phyloP scores from a whole-genome alignment of 2,888 invertebrate genomes.

The Zygogramma bicolorata region DNA sequence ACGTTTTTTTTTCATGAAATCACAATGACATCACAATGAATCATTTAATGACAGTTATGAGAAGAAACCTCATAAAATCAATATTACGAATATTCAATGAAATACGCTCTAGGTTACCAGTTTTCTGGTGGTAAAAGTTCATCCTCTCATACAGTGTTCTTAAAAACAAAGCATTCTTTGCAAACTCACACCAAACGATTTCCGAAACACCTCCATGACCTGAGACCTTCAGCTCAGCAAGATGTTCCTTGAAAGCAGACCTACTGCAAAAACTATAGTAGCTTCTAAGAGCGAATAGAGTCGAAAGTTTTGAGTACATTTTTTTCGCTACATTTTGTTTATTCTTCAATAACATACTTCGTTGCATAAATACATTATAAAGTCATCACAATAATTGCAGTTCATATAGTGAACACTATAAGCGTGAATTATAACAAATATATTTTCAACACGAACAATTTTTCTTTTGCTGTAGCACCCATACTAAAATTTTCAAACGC shows the following conservation, averaged over 20 bases:
- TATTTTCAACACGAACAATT: conserved; percentile 62
- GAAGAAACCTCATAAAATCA: too few species aligned
- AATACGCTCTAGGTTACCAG: background rate
- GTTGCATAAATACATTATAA: conserved; percentile 63
- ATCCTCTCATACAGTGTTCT: background rate
- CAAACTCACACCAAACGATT: background rate
- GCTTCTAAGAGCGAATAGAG: conserved; percentile 53
- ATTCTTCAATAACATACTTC: conserved; percentile 53
- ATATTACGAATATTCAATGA: too few species aligned
- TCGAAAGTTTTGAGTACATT: conserved; percentile 49
- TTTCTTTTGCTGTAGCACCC: conserved; percentile 62
- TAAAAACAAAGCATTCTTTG: background rate
- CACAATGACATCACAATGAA: too few species aligned
- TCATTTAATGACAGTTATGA: too few species aligned
- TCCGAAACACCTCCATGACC: conserved; percentile 24
- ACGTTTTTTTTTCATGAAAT: too few species aligned
- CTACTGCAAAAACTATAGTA: conserved; percentile 33
- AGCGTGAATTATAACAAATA: conserved; percentile 63
- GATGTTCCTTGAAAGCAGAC: conserved; percentile 18
- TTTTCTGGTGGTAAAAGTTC: background rate
- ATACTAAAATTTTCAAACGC: conserved; percentile 58
- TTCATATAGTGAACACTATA: conserved; percentile 68
- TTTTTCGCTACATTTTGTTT: conserved; percentile 44
- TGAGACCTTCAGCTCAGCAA: conserved; percentile 16
- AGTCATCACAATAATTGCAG: conserved; percentile 66